These are phyloP conservation scores for Hyles euphorbiae DNA, from an alignment of 1,140 invertebrate genomes.

Conservation along the genomic window DNA sequence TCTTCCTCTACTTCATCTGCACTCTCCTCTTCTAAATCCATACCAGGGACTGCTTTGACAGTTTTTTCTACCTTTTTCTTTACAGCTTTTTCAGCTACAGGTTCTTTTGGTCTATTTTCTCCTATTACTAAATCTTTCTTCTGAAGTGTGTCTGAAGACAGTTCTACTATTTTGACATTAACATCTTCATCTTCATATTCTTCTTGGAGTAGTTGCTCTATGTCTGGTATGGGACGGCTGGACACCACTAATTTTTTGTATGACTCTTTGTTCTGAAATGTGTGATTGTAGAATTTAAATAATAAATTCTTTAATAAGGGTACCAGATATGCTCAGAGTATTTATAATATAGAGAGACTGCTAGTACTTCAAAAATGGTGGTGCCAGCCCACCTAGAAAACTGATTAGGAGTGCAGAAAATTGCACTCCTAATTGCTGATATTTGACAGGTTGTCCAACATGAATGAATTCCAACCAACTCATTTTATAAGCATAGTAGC, in stretches of 20 bases:
- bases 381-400: no score
- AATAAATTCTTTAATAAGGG: no score
- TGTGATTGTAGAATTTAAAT: no score
- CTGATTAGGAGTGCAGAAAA: no score
- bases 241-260: slow-evolving; percentile 81
- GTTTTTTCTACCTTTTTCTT: slow-evolving; percentile 14
- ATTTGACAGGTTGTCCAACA: no score
- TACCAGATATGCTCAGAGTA: no score
- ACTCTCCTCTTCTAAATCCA: slow-evolving; percentile 65
- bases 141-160: slow-evolving; percentile 80
- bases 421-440: no score
- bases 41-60: slow-evolving; percentile 52
- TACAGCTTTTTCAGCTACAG: slow-evolving; percentile 26
- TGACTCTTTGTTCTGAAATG: slow-evolving; percentile 77
- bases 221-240: slow-evolving; percentile 79
- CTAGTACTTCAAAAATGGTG: no score
- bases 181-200: slow-evolving; percentile 84
- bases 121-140: slow-evolving; percentile 82
- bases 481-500: no score
- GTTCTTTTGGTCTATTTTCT: slow-evolving; percentile 76
- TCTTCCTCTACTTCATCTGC: slow-evolving; percentile 58
- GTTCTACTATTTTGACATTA: slow-evolving; percentile 84
- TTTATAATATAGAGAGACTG: no score
- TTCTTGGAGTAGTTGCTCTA: slow-evolving; percentile 80
- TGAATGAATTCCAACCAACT: no score